Evolutionary conservation across 2,113 vertebrate genomes (phyloP), one percentile per base, ranked within the genome.

Genomic region (Origma solitaria): DNA sequence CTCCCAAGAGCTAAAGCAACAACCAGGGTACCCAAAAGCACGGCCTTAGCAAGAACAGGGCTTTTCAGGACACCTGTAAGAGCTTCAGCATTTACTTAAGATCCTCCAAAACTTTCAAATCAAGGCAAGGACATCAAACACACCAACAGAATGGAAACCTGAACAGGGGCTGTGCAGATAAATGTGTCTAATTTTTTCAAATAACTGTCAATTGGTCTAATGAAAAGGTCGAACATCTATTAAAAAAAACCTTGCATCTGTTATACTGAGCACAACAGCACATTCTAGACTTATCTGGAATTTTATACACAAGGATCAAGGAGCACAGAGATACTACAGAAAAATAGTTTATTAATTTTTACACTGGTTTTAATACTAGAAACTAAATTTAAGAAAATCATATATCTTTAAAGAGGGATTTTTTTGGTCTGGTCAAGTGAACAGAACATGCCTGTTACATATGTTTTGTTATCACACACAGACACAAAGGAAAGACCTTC

Each of bases 111-210:
- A 33, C 38, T 25, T 90, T n/a, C 51, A 42, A 56, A 51, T 66
- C 38, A 75, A 76, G 35, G 18, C 49, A 91, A 88, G 44, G 19
- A 82, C 35, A 76, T 38, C 3, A 38, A 94, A 72, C n/a, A 82
- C 3, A 6, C 3, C n/a, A 87, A 40, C 0, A 3, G 5, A 58
- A 22, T 54, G 3, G 2, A 82, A 94, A 58, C 7, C 9, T 3
- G 2, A 75, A 57, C 62, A 30, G 17, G 6, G 37, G 20, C n/a
- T 70, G 28, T 1, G 4, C 10, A 50, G 19, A 22, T 11, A 78
- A 79, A 49, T 0, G 0, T 24, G 3, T 25, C 17, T 37, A 4
- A 14, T 40, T 69, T 62, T 87, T 84, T 35, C 40, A 90, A 69
- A 53, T 25, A 75, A 20, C 11, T 27, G 65, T n/a, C 20, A 73